Percentiles rank a stretch among this genome's conserved stretches.
Evolutionary conservation across 2,888 invertebrate genomes (phyloP).

Genomic region (Volucella zonaria): DNA sequence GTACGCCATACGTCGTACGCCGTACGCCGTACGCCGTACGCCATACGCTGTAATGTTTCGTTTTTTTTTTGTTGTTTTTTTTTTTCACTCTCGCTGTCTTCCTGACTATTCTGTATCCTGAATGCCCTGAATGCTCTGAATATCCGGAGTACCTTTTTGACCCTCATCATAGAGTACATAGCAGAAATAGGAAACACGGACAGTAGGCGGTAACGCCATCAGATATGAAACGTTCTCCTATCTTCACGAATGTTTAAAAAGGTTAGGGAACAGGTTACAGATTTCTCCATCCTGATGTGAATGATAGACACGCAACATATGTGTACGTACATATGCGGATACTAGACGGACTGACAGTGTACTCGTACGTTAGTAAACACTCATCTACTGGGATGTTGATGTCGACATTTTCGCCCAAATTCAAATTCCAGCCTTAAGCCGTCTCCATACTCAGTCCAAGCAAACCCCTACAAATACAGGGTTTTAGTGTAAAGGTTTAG

Average conservation of each 20-base stretch:
- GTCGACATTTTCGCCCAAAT: too few species aligned
- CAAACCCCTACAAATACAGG: too few species aligned
- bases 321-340: background rate
- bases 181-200: background rate
- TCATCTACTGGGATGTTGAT: too few species aligned
- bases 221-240: slow-evolving; percentile 8
- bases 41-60: background rate
- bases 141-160: background rate
- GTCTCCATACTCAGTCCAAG: too few species aligned
- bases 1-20: too few species aligned
- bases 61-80: background rate
- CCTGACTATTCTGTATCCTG: too few species aligned
- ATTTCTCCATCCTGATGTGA: slow-evolving; percentile 11
- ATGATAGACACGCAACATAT: slow-evolving; percentile 6
- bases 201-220: background rate
- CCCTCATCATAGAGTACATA: slow-evolving; percentile 11
- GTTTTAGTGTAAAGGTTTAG: background rate
- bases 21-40: too few species aligned
- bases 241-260: slow-evolving; percentile 37
- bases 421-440: too few species aligned
- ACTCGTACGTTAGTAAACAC: background rate
- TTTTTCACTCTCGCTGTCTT: slow-evolving; percentile 10
- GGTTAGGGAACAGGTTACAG: slow-evolving; percentile 25
- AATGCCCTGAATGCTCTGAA: too few species aligned
- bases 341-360: background rate